Base-by-base conservation (phyloP, 2,888 invertebrate species). In the Platycnemis pennipes region DNA sequence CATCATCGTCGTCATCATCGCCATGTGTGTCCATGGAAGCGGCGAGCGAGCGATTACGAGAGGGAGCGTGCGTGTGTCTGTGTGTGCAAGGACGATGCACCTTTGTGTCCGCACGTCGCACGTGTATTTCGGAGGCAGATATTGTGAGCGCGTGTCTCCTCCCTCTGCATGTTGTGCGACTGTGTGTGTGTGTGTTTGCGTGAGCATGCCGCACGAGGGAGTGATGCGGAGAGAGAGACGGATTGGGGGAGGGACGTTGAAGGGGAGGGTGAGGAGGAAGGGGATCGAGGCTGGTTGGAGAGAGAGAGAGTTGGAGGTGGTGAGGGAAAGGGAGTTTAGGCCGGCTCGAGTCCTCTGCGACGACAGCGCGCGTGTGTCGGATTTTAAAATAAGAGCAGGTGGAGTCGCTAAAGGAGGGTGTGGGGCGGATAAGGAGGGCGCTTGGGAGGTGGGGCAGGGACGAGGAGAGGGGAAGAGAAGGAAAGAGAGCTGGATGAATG, bases 311-410 rank as follows among this genome's bases (percentile, higher is more conserved):
- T 45, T 26, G 45, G 31, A 46, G n/a, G 22, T 26, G 45, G 31
- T 46, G 22, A 44, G 37, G 45, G n/a, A n/a, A n/a, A 13, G 1
- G 44, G 53, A 13, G 42, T 42, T 42, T 56, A 56, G 53, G 42
- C 42, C 42, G 42, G 42, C 37, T 13, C 77, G 77, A 77, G 4
- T 37, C 89, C 37, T 22, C 49, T 8, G 53, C 26, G 91, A 91
- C 63, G 91, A 91, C 91, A 91, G 91, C 69, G 56, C 53, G 89
- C 89, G 89, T 89, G 89, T 89, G 89, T 56, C 89, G 89, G 89
- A 77, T 63, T 89, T 42, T n/a, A 56, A 69, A 91, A 63, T 56
- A 91, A 56, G 37, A 37, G 77, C 77, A 77, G 77, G 77, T 77
- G 37, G 77, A 77, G 37, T 77, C 63, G 0, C n/a, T 63, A 26